Evolutionary conservation across 2,888 invertebrate species (phyloP).

Genomic region (Villa cingulata): DNA sequence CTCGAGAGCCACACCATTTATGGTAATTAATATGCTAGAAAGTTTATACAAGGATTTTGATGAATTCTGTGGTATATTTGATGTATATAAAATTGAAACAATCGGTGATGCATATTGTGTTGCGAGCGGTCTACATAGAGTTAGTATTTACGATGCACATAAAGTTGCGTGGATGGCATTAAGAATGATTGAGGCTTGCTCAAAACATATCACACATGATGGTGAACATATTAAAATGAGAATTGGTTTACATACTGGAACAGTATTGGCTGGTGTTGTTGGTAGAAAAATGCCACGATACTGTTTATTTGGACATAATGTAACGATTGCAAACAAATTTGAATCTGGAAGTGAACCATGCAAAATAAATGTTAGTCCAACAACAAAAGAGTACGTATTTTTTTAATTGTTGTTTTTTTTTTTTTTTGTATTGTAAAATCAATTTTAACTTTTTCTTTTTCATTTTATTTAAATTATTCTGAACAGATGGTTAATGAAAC

Average conservation of each 20-base stretch:
- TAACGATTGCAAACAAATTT: constrained; percentile 89
- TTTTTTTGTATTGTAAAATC: not conserved
- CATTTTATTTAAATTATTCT: not conserved
- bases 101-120: constrained; percentile 95
- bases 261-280: constrained; percentile 86
- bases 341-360: constrained; percentile 87
- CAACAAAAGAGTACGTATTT: constrained; percentile 69
- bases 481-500: constrained; percentile 58
- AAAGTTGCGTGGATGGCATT: constrained; percentile 95
- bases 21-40: constrained; percentile 90
- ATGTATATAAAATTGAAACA: constrained; percentile 95
- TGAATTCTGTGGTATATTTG: constrained; percentile 78
- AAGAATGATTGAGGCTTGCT: constrained; percentile 84
- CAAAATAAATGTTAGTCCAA: constrained; percentile 85
- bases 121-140: constrained; percentile 80
- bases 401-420: not conserved
- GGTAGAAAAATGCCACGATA: constrained; percentile 73
- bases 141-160: constrained; percentile 76
- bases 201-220: constrained; percentile 76
- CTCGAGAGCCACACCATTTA: constrained; percentile 86
- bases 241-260: constrained; percentile 87
- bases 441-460: not conserved
- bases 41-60: constrained; percentile 88
- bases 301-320: constrained; percentile 90
- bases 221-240: constrained; percentile 92